Conservation (phyloP, 2,113 vertebrate genomes). For the Onychostruthus taczanowskii region DNA sequence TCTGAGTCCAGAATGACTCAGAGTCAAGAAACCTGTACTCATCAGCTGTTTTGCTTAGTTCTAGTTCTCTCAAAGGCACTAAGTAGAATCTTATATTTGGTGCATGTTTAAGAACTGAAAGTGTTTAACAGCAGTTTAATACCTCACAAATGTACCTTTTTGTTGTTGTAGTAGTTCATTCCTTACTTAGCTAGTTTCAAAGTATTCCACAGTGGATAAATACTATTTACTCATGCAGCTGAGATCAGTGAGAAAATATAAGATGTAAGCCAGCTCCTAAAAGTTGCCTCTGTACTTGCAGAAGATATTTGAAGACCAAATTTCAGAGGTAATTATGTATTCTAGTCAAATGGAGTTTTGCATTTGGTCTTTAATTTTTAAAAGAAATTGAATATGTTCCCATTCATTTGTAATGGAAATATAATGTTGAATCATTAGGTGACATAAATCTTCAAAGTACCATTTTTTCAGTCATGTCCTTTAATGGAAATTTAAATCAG, state of each 20-base stretch:
- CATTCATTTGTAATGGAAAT: constrained; percentile 56
- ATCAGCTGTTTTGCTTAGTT: not conserved
- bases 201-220: not conserved
- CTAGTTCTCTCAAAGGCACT: not conserved
- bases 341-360: constrained; percentile 34
- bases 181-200: not conserved
- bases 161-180: not conserved
- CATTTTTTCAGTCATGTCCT: constrained; percentile 39
- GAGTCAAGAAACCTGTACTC: not conserved
- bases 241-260: not conserved
- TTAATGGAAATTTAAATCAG: constrained; percentile 43
- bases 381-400: constrained; percentile 33
- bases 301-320: constrained; percentile 25
- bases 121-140: not conserved
- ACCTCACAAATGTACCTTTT: not conserved
- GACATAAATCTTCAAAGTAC: constrained; percentile 46
- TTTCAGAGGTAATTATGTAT: constrained; percentile 32
- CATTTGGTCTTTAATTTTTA: constrained; percentile 50
- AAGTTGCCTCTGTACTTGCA: constrained; percentile 29
- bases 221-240: not conserved
- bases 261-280: not conserved
- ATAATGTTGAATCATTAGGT: constrained; percentile 56
- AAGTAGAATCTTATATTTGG: not conserved
- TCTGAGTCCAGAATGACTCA: not conserved
- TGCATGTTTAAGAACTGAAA: not conserved